Conservation (phyloP, 2,113 vertebrate species). For the Rhea pennata region DNA sequence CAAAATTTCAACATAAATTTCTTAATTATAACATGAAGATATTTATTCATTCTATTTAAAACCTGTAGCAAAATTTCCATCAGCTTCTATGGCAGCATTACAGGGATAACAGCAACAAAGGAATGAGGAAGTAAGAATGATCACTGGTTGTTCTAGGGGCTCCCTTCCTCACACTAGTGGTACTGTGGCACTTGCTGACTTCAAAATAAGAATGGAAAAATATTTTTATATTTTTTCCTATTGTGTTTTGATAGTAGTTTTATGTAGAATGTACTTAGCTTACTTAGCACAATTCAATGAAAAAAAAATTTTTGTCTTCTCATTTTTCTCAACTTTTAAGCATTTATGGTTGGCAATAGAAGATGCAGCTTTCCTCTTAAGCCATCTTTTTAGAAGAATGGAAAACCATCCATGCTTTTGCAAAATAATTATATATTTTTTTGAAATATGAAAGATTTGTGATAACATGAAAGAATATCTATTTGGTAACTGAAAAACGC, state of each 20-base stretch:
- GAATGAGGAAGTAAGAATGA: not conserved
- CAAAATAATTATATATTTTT: not conserved
- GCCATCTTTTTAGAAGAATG: not conserved
- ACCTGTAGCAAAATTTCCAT: not conserved
- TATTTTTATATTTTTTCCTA: not conserved
- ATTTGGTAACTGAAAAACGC: not conserved
- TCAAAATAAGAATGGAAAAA: not conserved
- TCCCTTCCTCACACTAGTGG: not conserved
- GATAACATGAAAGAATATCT: not conserved
- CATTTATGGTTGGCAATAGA: not conserved
- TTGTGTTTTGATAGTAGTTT: not conserved
- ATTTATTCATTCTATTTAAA: not conserved
- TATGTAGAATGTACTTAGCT: not conserved
- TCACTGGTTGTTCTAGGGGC: not conserved
- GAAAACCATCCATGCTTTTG: not conserved
- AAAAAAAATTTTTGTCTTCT: not conserved
- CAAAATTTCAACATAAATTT: not conserved
- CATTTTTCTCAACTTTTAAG: not conserved
- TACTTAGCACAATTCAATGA: not conserved
- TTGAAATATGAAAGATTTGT: not conserved
- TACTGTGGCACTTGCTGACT: not conserved
- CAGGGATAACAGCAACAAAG: not conserved
- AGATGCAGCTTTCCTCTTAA: not conserved
- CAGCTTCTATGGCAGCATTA: not conserved
- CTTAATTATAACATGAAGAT: not conserved